Evolutionary conservation across 2,888 invertebrate genomes (phyloP).

Genomic region (Acronicta alni): DNA sequence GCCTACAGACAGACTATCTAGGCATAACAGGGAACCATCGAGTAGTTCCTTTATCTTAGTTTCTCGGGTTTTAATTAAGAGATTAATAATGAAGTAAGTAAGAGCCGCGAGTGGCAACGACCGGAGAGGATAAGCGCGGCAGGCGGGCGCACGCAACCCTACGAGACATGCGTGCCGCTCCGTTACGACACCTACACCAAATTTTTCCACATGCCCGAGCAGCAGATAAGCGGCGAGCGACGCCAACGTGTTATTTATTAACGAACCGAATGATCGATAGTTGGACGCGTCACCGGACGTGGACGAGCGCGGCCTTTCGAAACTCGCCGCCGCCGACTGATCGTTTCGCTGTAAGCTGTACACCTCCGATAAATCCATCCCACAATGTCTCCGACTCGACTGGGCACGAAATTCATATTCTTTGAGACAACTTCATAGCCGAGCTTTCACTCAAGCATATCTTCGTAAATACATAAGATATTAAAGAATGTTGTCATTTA

Average conservation of each 20-base stretch:
- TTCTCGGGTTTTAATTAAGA: slow-evolving; percentile 78
- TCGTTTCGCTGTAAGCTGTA: slow-evolving; percentile 66
- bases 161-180: slow-evolving; percentile 85
- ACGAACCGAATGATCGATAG: slow-evolving; percentile 90
- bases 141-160: slow-evolving; percentile 81
- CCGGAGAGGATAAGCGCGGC: slow-evolving; percentile 77
- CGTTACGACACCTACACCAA: slow-evolving; percentile 89
- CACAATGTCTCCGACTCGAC: slow-evolving; percentile 71
- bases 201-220: slow-evolving; percentile 89
- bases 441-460: slow-evolving; percentile 53
- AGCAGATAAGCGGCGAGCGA: slow-evolving; percentile 87
- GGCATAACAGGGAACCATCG: slow-evolving; percentile 23
- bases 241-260: slow-evolving; percentile 89
- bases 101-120: slow-evolving; percentile 74
- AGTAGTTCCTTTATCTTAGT: slow-evolving; percentile 36
- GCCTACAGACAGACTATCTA: neutral
- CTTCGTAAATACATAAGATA: slow-evolving; percentile 24
- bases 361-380: slow-evolving; percentile 73
- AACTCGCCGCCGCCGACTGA: slow-evolving; percentile 76
- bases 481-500: slow-evolving; percentile 16
- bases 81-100: slow-evolving; percentile 78
- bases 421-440: slow-evolving; percentile 49
- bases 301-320: slow-evolving; percentile 84
- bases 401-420: slow-evolving; percentile 68
- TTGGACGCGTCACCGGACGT: slow-evolving; percentile 88